Conservation (phyloP, 1,140 invertebrate species). For the Magallana gigas region DNA sequence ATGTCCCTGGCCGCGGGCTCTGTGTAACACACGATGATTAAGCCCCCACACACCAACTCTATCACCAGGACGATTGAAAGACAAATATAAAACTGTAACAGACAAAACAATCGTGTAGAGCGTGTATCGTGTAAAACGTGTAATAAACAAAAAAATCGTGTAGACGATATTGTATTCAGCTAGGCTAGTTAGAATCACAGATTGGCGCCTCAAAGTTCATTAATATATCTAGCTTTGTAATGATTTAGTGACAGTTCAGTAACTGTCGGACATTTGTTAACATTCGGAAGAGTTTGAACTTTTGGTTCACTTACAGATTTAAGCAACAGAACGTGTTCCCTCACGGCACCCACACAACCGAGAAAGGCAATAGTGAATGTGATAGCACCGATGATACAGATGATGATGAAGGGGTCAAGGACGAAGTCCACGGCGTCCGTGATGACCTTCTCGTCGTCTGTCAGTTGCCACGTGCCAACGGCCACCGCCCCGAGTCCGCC, state of each 20-base stretch:
- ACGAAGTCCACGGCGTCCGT: slow-evolving; percentile 93
- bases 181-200: too few relatives aligned
- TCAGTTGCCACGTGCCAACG: slow-evolving; percentile 93
- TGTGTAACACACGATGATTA: slow-evolving; percentile 86
- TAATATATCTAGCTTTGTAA: too few relatives aligned
- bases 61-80: slow-evolving; percentile 90
- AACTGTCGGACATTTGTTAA: too few relatives aligned
- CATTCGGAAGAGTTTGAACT: too few relatives aligned
- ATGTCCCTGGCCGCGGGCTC: slow-evolving; percentile 55
- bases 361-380: slow-evolving; percentile 95
- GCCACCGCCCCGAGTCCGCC: slow-evolving; percentile 90
- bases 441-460: slow-evolving; percentile 92
- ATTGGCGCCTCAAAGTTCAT: too few relatives aligned
- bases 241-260: too few relatives aligned
- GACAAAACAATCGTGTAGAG: background rate
- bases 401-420: slow-evolving; percentile 92
- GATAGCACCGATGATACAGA: slow-evolving; percentile 91
- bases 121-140: too few relatives aligned
- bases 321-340: slow-evolving; percentile 94
- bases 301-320: slow-evolving; percentile 88
- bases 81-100: slow-evolving; percentile 91
- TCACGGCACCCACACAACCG: slow-evolving; percentile 93
- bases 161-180: too few relatives aligned
- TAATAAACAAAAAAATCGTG: too few relatives aligned
- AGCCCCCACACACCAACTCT: slow-evolving; percentile 52